Evolutionary conservation across 2,113 vertebrate species (phyloP).

Genomic region (Dendrocopos noguchii): DNA sequence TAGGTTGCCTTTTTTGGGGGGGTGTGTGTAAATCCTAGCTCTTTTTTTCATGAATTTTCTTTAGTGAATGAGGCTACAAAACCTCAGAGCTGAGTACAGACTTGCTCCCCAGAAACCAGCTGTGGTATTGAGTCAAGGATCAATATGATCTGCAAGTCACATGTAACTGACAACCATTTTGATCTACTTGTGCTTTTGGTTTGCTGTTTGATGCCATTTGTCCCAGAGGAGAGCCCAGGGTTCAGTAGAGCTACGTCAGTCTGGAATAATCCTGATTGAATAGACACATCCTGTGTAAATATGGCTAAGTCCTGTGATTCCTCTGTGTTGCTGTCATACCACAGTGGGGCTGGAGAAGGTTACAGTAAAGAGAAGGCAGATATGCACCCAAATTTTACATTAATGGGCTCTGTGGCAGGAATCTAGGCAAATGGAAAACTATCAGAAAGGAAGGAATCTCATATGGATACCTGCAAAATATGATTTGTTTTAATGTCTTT

Average conservation of each 20-base stretch:
- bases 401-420: background rate
- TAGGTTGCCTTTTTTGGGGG: background rate
- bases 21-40: background rate
- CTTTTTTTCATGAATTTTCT: background rate
- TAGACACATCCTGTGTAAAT: background rate
- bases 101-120: background rate
- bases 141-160: background rate
- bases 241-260: background rate
- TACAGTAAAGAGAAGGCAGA: background rate
- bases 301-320: background rate
- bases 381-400: background rate
- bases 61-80: background rate
- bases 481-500: background rate
- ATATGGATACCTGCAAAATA: background rate
- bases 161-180: accelerated
- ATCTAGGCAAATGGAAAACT: background rate
- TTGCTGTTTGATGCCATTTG: background rate
- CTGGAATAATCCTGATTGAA: background rate
- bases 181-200: background rate
- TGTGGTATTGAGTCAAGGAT: background rate
- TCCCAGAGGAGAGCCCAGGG: background rate
- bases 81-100: background rate
- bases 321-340: background rate
- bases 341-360: background rate
- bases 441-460: background rate